These are phyloP conservation scores for Phenganax stokvisi DNA, from an alignment of 92 coral and sea anemone genomes.

Conservation along the genomic window DNA sequence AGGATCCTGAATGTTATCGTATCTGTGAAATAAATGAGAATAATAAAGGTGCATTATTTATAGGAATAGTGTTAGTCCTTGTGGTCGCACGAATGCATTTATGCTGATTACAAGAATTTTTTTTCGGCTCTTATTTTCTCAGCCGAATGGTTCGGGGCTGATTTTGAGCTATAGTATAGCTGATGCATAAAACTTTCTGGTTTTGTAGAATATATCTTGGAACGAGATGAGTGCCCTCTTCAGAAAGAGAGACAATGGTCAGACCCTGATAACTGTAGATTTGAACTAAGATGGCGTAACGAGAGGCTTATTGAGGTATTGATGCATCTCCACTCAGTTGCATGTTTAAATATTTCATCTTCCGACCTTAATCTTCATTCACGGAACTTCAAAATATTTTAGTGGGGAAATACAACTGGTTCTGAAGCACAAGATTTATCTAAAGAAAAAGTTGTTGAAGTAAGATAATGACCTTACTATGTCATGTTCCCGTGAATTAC, in stretches of 20 bases:
- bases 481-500: not conserved
- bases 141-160: too few relatives aligned
- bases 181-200: not conserved
- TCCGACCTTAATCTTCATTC: too few relatives aligned
- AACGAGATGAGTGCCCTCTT: conserved; percentile 70
- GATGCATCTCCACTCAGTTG: not conserved
- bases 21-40: conserved; percentile 69
- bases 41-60: conserved; percentile 54
- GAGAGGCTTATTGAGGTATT: conserved; percentile 82
- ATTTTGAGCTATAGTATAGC: not conserved
- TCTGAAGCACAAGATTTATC: conserved; percentile 9
- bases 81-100: too few relatives aligned
- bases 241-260: conserved; percentile 83
- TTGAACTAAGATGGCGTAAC: conserved; percentile 78
- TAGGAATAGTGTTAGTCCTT: too few relatives aligned
- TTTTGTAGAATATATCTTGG: conserved; percentile 57
- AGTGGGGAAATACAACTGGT: conserved; percentile 20
- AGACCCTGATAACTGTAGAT: conserved; percentile 86
- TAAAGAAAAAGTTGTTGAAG: not conserved
- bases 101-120: too few relatives aligned
- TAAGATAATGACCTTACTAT: not conserved
- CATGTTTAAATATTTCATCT: not conserved
- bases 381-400: not conserved
- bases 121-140: too few relatives aligned
- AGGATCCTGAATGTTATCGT: conserved; percentile 77